Base-by-base conservation (phyloP, 2,888 invertebrate species). In the Dioctria linearis region DNA sequence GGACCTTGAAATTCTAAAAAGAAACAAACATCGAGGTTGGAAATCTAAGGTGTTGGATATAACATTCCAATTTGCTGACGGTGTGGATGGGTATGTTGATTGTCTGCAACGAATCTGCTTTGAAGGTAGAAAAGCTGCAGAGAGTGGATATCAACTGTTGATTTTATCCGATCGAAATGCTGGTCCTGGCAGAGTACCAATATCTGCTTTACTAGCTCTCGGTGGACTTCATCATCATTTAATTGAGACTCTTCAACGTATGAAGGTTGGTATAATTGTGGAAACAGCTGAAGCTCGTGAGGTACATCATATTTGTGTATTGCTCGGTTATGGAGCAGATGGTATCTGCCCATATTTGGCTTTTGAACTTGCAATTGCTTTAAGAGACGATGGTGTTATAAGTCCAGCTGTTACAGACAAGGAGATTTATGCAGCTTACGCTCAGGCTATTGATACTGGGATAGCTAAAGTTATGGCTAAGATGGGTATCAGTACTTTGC, bases 401-500 rank as follows among this genome's bases (percentile, higher is more conserved):
- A 95, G 96, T 84, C 91, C 92, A 0, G 90, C 91, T 3, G 90
- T 95, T 3, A 93, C 93, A 0, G 97, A 98, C 87, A 93, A 94
- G 5, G 92, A 93, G 79, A 94, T 98, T 83, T 98, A 94, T 88
- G 90, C 91, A 81, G 95, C 98, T 84, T 99, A 98, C 89, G 93
- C 96, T 61, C 94, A 95, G 83, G 97, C 98, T 59, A 94, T 96
- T 87, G 97, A 97, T 86, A 93, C 96, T 1, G 98, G 98, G 73
- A 94, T 96, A 84, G 93, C 95, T 73, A 97, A 97, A 89, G 96
- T 93, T 0, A 99, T 99, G 99, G 99, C 99, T 4, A 99, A 99
- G 89, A 99, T 99, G 99, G 99, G 99, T 80, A 99, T 99, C 86
- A 98, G 98, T 80, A 99, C 99, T 0, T 90, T 99, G 59, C 99